These are phyloP conservation scores for Drosophila mercatorum DNA, from an alignment of 2,888 invertebrate species.

Conservation along the genomic window DNA sequence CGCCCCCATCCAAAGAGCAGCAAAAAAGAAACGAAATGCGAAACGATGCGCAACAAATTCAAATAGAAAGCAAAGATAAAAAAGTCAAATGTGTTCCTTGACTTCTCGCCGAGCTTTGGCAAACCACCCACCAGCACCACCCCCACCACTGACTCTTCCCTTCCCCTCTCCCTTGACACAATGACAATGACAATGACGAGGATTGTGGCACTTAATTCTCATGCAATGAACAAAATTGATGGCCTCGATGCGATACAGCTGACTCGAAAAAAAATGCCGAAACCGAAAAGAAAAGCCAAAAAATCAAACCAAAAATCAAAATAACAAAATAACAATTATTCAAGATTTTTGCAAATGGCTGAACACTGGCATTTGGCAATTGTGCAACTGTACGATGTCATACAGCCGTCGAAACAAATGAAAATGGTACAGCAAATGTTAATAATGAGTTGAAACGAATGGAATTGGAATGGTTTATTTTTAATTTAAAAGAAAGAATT, in stretches of 20 bases:
- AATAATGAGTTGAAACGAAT: neutral
- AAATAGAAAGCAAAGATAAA: slow-evolving; percentile 65
- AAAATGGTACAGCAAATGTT: neutral
- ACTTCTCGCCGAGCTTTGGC: slow-evolving; percentile 33
- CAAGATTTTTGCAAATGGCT: neutral
- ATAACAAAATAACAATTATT: slow-evolving; percentile 22
- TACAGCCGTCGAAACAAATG: neutral
- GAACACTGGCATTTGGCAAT: neutral
- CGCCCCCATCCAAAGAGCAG: slow-evolving; percentile 26
- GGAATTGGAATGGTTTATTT: neutral
- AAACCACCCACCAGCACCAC: neutral
- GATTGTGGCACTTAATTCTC: slow-evolving; percentile 56
- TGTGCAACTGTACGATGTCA: neutral
- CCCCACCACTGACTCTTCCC: too few species aligned
- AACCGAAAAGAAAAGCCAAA: slow-evolving; percentile 4
- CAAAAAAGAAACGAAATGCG: slow-evolving; percentile 44
- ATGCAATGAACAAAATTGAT: slow-evolving; percentile 51
- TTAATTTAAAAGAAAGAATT: neutral
- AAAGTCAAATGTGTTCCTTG: slow-evolving; percentile 60
- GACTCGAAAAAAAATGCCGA: slow-evolving; percentile 4
- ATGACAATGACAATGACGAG: slow-evolving; percentile 57
- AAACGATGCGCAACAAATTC: slow-evolving; percentile 77
- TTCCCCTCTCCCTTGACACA: neutral
- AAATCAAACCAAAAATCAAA: slow-evolving; percentile 10
- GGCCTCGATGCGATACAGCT: slow-evolving; percentile 31